Percentiles rank a stretch among this genome's conserved stretches.
Evolutionary conservation across 2,113 vertebrate species (phyloP).

Genomic region (Peromyscus californicus): DNA sequence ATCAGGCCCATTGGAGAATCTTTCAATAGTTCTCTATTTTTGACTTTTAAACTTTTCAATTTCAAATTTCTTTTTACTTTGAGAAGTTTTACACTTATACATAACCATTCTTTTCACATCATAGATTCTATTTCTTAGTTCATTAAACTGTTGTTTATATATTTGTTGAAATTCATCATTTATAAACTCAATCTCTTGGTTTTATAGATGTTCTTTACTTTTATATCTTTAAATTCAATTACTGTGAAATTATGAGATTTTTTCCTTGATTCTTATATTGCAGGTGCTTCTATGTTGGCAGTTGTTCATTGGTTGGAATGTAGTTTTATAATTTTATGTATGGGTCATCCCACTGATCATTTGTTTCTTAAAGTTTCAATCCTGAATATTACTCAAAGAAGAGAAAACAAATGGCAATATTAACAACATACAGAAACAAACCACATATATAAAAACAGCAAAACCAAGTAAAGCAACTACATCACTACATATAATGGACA

Average conservation of each 20-base stretch:
- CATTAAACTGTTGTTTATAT: not conserved
- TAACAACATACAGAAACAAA: not conserved
- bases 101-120: not conserved
- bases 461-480: not conserved
- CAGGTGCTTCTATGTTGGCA: not conserved
- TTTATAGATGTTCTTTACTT: not conserved
- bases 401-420: not conserved
- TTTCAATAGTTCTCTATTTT: not conserved
- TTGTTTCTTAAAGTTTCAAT: not conserved
- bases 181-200: not conserved
- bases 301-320: not conserved
- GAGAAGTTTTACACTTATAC: not conserved
- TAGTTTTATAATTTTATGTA: not conserved
- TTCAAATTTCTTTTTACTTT: not conserved
- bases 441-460: not conserved
- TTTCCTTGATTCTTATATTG: too few relatives aligned
- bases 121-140: not conserved
- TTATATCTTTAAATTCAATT: not conserved
- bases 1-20: not conserved
- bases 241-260: not conserved
- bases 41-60: not conserved
- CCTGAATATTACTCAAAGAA: not conserved
- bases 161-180: not conserved
- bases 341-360: not conserved
- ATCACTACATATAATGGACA: not conserved